Percentiles rank a stretch among this genome's conserved stretches.
Conservation (phyloP, 2,797 vertebrate genomes). For the Morelia viridis region DNA sequence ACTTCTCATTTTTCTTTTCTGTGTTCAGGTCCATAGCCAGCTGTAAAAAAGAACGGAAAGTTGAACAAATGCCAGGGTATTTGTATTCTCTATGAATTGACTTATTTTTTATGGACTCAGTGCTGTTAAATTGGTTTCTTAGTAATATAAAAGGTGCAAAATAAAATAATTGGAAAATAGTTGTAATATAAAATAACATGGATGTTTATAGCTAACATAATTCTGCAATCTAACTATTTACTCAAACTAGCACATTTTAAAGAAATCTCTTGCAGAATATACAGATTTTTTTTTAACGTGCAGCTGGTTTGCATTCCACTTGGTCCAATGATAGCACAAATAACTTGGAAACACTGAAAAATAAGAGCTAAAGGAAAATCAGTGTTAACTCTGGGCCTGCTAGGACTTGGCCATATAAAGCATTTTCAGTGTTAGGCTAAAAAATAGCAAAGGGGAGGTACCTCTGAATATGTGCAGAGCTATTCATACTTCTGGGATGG, state of each 20-base stretch:
- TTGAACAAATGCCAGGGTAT: neutral
- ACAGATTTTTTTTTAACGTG: neutral
- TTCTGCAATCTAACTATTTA: neutral
- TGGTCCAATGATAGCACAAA: neutral
- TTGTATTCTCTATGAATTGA: neutral
- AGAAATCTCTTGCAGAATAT: neutral
- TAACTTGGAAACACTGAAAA: neutral
- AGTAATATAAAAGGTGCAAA: neutral
- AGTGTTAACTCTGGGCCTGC: neutral
- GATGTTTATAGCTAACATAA: neutral
- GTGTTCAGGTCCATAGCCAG: neutral
- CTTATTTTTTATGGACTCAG: neutral
- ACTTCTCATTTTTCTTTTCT: neutral
- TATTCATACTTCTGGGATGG: neutral
- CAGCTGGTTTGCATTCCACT: neutral
- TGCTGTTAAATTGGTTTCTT: neutral
- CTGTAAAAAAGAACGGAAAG: neutral
- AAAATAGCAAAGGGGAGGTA: neutral
- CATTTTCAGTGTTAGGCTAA: neutral
- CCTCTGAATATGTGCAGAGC: neutral
- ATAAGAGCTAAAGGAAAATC: neutral
- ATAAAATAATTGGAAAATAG: neutral
- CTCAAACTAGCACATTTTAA: neutral
- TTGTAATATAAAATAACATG: neutral
- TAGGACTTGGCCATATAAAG: neutral